Evolutionary conservation across 37 sponge, comb jelly and placozoan species (phyloP).

Genomic region (Halisarca cf. caerulea): DNA sequence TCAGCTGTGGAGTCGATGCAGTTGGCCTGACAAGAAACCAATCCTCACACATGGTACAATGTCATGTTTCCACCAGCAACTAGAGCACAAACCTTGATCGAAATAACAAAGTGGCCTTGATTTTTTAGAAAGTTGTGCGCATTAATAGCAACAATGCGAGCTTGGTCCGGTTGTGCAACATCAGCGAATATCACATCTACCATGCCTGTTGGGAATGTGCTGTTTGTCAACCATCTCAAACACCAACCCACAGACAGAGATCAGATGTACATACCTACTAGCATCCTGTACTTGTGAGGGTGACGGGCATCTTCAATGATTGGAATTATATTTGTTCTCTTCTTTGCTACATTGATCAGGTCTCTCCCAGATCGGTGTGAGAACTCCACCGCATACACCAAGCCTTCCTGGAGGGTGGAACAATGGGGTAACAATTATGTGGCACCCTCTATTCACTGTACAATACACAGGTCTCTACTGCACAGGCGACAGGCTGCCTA

Average conservation of each 20-base stretch:
- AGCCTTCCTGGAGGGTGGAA: conserved; percentile 67
- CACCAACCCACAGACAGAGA: not conserved
- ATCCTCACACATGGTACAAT: not conserved
- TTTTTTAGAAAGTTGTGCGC: conserved; percentile 95
- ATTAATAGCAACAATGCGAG: conserved; percentile 95
- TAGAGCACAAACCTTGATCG: conserved; percentile 85
- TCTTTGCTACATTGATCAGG: conserved; percentile 99
- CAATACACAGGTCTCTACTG: no score
- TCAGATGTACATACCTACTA: conserved; percentile 71
- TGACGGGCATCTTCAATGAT: conserved; percentile 99
- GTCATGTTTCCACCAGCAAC: no score
- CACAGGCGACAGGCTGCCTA: no score
- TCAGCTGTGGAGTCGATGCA: conserved; percentile 98
- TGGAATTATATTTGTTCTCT: conserved; percentile 96
- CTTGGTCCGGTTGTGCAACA: conserved; percentile 99
- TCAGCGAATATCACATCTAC: conserved; percentile 98
- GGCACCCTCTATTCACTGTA: no score
- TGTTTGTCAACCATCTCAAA: not conserved
- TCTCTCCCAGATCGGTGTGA: conserved; percentile 97
- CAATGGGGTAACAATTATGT: no score
- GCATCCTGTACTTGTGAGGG: conserved; percentile 98
- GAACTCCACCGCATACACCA: conserved; percentile 99
- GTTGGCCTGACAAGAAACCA: conserved; percentile 74
- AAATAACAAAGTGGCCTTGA: conserved; percentile 96
- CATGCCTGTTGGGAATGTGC: conserved; percentile 65